phyloP scores from a whole-genome alignment of 2,797 vertebrate genomes.

The Oryzias sinensis region DNA sequence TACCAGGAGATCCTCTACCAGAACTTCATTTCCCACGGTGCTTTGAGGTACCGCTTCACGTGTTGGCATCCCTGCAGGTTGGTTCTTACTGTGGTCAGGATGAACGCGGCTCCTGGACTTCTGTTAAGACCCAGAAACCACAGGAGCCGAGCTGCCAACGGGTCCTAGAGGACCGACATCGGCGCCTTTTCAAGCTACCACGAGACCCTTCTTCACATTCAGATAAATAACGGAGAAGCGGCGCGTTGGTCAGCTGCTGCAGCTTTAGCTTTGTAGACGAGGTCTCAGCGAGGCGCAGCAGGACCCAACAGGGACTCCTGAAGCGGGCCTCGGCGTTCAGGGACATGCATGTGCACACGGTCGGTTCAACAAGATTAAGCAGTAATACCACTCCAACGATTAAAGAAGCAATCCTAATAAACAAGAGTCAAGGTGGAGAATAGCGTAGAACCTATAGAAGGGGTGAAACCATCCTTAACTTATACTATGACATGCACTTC shows the following conservation, averaged over 20 bases:
- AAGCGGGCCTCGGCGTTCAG: background rate
- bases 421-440: conserved; percentile 49
- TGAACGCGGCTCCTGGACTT: too few relatives aligned
- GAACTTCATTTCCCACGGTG: too few relatives aligned
- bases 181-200: conserved; percentile 22
- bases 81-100: too few relatives aligned
- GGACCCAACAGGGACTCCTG: too few relatives aligned
- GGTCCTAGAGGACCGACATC: conserved; percentile 6
- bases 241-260: background rate
- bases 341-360: conserved; percentile 25
- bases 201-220: conserved; percentile 35
- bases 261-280: too few relatives aligned
- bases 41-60: too few relatives aligned
- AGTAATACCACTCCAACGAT: conserved; percentile 60
- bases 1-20: too few relatives aligned
- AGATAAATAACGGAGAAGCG: conserved; percentile 31
- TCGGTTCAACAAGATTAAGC: conserved; percentile 32
- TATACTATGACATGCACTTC: conserved; percentile 53
- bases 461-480: conserved; percentile 39
- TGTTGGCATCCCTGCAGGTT: too few relatives aligned
- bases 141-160: conserved; percentile 10
- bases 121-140: conserved; percentile 18
- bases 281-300: too few relatives aligned
- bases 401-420: conserved; percentile 57
- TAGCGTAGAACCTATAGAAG: conserved; percentile 56